Conservation (phyloP, 2,888 invertebrate species). For the Euplagia quadripunctaria region DNA sequence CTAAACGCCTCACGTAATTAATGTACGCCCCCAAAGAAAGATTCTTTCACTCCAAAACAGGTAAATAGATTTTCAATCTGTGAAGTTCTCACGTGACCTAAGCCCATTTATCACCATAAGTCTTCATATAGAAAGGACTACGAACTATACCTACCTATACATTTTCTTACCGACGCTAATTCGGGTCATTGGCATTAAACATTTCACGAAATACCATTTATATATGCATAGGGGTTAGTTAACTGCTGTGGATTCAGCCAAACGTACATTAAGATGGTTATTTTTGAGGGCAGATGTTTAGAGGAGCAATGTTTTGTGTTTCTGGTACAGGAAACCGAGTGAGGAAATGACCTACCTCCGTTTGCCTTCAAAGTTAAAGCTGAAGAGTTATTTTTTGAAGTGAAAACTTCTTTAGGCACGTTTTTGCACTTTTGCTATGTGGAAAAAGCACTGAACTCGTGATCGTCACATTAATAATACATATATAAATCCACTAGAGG, state of each 20-base stretch:
- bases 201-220: constrained; percentile 65
- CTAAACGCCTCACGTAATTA: too few relatives aligned
- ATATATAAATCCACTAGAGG: too few relatives aligned
- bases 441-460: too few relatives aligned
- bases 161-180: constrained; percentile 37
- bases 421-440: too few relatives aligned
- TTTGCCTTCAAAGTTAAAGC: neutral
- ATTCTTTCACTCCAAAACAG: too few relatives aligned
- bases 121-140: constrained; percentile 9
- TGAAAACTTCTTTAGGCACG: too few relatives aligned
- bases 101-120: constrained; percentile 1
- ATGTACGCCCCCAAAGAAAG: too few relatives aligned
- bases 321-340: neutral
- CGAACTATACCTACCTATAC: constrained; percentile 30
- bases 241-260: constrained; percentile 24
- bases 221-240: constrained; percentile 53
- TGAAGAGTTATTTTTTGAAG: too few relatives aligned
- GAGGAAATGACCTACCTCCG: neutral
- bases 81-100: constrained; percentile 15
- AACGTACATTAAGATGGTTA: constrained; percentile 29
- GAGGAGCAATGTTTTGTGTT: neutral
- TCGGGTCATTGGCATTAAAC: constrained; percentile 68
- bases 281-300: neutral
- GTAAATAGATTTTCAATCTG: too few relatives aligned
- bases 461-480: too few relatives aligned